Conservation (phyloP, 64 coral and sea anemone genomes). For the Orbicella faveolata region DNA sequence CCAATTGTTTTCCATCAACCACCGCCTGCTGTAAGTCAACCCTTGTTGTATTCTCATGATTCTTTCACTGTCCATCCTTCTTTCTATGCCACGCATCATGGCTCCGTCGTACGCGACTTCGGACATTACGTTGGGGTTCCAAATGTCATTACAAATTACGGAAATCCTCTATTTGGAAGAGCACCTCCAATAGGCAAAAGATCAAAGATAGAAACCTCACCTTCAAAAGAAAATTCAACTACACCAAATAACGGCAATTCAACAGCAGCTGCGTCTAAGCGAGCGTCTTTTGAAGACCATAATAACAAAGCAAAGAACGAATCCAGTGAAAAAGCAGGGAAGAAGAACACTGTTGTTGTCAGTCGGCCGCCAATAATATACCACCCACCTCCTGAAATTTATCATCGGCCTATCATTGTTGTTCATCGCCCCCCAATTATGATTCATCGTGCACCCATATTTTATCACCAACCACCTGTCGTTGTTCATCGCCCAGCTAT, state of each 20-base stretch:
- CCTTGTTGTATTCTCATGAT: conserved; percentile 91
- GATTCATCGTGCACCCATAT: conserved; percentile 77
- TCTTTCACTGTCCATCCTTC: conserved; percentile 93
- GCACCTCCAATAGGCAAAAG: conserved; percentile 62
- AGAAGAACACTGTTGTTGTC: conserved; percentile 83
- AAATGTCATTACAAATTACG: conserved; percentile 92
- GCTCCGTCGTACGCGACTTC: conserved; percentile 91
- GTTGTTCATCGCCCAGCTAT: conserved; percentile 90
- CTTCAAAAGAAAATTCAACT: conserved; percentile 35
- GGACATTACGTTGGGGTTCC: conserved; percentile 94
- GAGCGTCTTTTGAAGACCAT: background rate
- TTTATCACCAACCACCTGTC: conserved; percentile 87
- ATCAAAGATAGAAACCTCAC: conserved; percentile 52
- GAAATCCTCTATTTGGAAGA: conserved; percentile 74
- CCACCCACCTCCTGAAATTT: conserved; percentile 91
- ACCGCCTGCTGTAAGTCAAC: conserved; percentile 92
- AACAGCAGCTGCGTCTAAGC: background rate
- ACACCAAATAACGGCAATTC: background rate
- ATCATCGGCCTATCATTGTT: conserved; percentile 87
- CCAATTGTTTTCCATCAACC: conserved; percentile 98
- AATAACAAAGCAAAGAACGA: conserved; percentile 52
- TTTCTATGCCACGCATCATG: conserved; percentile 94
- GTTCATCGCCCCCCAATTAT: conserved; percentile 88
- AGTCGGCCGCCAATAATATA: conserved; percentile 90
- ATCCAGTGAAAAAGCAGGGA: conserved; percentile 61